Evolutionary conservation across 2,113 vertebrate genomes (phyloP), one percentile per base, ranked within the genome.

Genomic region (Saguinus imperator): DNA sequence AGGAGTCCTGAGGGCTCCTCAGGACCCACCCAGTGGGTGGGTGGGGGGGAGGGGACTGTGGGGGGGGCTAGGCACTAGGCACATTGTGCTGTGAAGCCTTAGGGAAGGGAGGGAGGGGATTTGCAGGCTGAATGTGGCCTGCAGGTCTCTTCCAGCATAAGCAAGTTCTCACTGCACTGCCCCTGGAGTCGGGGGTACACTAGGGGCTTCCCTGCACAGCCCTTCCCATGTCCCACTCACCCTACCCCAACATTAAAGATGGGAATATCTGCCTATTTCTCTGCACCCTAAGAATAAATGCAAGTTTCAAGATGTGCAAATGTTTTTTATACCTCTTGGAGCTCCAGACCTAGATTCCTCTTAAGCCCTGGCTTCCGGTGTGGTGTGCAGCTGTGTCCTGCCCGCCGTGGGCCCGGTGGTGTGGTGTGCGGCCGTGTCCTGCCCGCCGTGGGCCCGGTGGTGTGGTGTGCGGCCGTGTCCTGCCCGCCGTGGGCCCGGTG

Each of bases 1-100:
- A 99, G 99, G 77, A 5, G 17, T 8, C 64, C 64, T 0, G 27
- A 23, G 43, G 32, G 37, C 37, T 40, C 37, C 37, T 40, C 37
- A 40, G 37, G 37, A 40, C 37, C 37, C 37, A 40, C 37, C 37
- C 37, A 0, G 0, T 1, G 84, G 73, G 35, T 5, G 32, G 58
- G 45, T 9, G n/a, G 50, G 14, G 40, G 27, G 17, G 37, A 2
- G 37, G 37, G 37, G n/a, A n/a, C n/a, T n/a, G n/a, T n/a, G n/a
- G 37, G 37, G 37, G 37, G 37, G 37, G 37, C 37, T 40, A 40
- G 37, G 37, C 37, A 40, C 16, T 0, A 13, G 73, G 48, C 3
- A 23, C 21, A 7, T 57, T 1, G 6, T 32, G 40, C 68, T 88
- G 55, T 25, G 70, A 23, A 48, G 18, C 48, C 64, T 66, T 48